phyloP scores from a whole-genome alignment of 2,113 vertebrate species.

The Eclectus roratus region DNA sequence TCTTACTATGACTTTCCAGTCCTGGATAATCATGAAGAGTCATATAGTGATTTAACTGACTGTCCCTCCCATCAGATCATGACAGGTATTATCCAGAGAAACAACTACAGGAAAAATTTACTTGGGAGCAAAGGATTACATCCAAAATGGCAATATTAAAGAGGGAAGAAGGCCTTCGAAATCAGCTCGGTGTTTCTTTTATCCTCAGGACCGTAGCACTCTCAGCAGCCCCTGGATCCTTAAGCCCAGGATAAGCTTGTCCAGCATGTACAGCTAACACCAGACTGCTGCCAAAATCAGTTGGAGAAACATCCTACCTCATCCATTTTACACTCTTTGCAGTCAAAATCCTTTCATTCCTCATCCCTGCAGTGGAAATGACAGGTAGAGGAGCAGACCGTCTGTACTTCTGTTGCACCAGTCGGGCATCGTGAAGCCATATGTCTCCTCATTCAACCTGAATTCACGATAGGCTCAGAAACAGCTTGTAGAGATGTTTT shows the following conservation, averaged over 20 bases:
- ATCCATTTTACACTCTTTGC: neutral
- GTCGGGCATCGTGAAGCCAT: neutral
- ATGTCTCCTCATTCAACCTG: neutral
- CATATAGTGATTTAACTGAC: rapidly evolving
- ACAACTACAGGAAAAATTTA: neutral
- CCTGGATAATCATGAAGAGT: neutral
- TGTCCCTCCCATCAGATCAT: neutral
- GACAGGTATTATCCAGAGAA: neutral
- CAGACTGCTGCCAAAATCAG: neutral
- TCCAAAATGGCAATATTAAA: neutral
- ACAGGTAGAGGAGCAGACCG: neutral
- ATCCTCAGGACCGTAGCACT: neutral
- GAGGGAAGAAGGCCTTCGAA: neutral
- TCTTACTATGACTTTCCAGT: neutral
- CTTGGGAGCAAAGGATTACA: neutral
- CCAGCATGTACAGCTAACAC: neutral
- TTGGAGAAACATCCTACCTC: neutral
- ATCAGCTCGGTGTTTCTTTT: neutral
- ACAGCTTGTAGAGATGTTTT: neutral
- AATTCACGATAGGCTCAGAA: neutral
- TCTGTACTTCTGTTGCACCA: neutral
- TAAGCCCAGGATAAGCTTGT: neutral
- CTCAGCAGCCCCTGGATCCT: neutral
- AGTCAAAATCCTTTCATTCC: neutral
- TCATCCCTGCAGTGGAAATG: neutral